A percentile compares a stretch with the other conserved stretches of the same genome.
Conservation (phyloP, 2,797 vertebrate species). For the Meriones psammophilus region DNA sequence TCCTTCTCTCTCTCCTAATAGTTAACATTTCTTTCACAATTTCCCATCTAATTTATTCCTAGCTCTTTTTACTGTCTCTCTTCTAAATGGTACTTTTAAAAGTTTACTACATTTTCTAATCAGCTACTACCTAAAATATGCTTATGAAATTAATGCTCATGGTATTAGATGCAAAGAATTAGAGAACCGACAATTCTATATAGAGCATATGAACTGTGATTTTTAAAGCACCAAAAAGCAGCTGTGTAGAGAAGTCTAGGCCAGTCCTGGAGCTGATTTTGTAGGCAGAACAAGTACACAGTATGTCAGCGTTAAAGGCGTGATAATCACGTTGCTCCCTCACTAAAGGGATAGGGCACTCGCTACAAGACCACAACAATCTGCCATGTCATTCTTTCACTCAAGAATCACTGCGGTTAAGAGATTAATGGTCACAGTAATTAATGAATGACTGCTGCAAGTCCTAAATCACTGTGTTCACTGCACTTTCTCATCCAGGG, state of each 20-base stretch:
- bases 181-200: slow-evolving; percentile 22
- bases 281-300: slow-evolving; percentile 7
- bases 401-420: slow-evolving; percentile 6
- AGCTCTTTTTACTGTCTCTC: neutral
- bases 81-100: neutral
- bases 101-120: slow-evolving; percentile 50
- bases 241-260: neutral
- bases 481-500: neutral
- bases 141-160: slow-evolving; percentile 23
- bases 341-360: neutral
- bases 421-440: neutral
- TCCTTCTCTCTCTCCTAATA: neutral
- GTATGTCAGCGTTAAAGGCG: neutral
- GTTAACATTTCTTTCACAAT: slow-evolving; percentile 22
- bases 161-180: slow-evolving; percentile 26
- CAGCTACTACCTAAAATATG: slow-evolving; percentile 53
- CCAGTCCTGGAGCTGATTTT: slow-evolving; percentile 9
- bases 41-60: slow-evolving; percentile 58
- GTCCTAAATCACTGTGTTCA: neutral
- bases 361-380: slow-evolving; percentile 8
- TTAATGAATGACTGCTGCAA: slow-evolving; percentile 6
- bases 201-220: neutral
- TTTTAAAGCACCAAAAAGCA: neutral
- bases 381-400: slow-evolving; percentile 14
- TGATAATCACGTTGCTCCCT: slow-evolving; percentile 3